phyloP scores from a whole-genome alignment of 2,888 invertebrate genomes.

The Coronaproctus castanopsis region DNA sequence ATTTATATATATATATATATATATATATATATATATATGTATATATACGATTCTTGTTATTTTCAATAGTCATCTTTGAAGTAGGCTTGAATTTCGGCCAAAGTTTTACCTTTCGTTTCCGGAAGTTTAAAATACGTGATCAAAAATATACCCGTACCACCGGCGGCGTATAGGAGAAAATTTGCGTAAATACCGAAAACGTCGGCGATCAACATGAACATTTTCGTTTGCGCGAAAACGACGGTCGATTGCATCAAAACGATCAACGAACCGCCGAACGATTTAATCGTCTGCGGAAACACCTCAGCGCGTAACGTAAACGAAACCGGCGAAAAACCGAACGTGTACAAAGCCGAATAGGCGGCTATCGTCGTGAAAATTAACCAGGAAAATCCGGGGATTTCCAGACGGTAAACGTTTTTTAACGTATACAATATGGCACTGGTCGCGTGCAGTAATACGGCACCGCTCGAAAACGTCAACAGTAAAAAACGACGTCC shows the following conservation, averaged over 20 bases:
- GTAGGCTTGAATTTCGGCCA: constrained; percentile 7
- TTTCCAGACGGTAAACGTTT: not conserved
- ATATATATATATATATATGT: too few species aligned
- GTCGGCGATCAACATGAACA: constrained; percentile 2
- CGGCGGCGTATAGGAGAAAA: not conserved
- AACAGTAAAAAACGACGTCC: not conserved
- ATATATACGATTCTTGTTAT: too few species aligned
- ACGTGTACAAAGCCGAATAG: not conserved
- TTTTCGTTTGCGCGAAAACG: constrained; percentile 1
- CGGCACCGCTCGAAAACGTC: not conserved
- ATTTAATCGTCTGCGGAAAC: not conserved
- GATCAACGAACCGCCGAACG: not conserved
- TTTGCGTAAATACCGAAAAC: constrained; percentile 6
- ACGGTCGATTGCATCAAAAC: not conserved
- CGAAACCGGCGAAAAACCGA: not conserved
- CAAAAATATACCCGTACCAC: not conserved
- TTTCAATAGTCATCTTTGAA: too few species aligned
- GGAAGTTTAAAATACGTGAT: constrained; percentile 3
- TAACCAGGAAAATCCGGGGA: not conserved
- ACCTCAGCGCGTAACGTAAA: not conserved
- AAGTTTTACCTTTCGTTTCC: constrained; percentile 9
- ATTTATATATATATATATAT: too few species aligned
- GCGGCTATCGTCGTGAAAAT: not conserved
- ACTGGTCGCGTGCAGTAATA: not conserved
- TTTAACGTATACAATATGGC: not conserved